These are phyloP conservation scores for Leuctra nigra DNA, from an alignment of 2,888 invertebrate species.

Conservation along the genomic window DNA sequence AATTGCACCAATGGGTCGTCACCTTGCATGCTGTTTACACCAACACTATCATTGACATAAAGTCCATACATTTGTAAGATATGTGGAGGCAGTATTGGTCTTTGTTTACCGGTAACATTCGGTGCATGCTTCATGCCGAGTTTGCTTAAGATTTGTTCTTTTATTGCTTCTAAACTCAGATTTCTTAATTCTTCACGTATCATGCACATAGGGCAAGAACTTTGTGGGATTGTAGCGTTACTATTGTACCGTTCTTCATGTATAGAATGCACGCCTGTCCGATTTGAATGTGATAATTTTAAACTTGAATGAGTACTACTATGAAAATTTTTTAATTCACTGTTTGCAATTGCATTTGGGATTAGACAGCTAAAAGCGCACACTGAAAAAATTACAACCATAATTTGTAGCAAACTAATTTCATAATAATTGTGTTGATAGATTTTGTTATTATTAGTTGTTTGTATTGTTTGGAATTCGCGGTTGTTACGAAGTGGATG, in stretches of 20 bases:
- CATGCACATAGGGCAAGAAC: conserved; percentile 47
- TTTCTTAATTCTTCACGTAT: conserved; percentile 50
- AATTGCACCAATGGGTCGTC: conserved; percentile 39
- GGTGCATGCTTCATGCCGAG: conserved; percentile 53
- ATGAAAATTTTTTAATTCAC: conserved; percentile 12
- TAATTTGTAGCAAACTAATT: background rate
- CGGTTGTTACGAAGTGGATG: conserved; percentile 4
- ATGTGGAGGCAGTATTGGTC: conserved; percentile 47
- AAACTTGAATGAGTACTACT: conserved; percentile 8
- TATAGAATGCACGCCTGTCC: conserved; percentile 8
- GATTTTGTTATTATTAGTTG: too few species aligned
- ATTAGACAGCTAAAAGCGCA: conserved; percentile 10
- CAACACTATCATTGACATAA: conserved; percentile 25
- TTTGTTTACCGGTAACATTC: conserved; percentile 51
- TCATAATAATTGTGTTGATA: conserved; percentile 1
- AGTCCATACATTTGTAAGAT: conserved; percentile 44
- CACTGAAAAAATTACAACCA: background rate
- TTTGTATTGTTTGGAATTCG: conserved; percentile 11
- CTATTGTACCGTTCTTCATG: background rate
- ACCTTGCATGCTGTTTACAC: conserved; percentile 40
- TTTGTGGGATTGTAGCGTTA: background rate
- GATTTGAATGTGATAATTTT: conserved; percentile 9
- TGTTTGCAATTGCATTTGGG: conserved; percentile 14
- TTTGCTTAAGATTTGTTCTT: conserved; percentile 52
- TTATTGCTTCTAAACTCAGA: conserved; percentile 51